Evolutionary conservation across 1,140 invertebrate species (phyloP).

Genomic region (Microplitis demolitor): DNA sequence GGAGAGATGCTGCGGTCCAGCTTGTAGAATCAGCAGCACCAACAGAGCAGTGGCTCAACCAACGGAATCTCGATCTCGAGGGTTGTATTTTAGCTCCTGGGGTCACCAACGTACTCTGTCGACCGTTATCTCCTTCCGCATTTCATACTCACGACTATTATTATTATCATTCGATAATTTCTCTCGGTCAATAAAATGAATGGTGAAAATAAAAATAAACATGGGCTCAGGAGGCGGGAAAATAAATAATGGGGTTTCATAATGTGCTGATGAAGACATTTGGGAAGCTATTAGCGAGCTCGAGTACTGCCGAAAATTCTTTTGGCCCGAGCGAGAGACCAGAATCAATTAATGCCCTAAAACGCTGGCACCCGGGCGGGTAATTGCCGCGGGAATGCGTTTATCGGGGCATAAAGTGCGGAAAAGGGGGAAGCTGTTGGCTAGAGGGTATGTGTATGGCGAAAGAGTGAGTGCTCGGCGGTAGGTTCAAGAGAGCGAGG

Average conservation of each 20-base stretch:
- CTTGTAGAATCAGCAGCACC: constrained; percentile 22
- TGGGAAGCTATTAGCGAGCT: neutral
- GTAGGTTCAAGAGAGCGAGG: constrained; percentile 21
- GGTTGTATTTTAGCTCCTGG: neutral
- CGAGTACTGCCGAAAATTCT: neutral
- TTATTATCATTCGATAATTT: neutral
- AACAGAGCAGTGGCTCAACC: constrained; percentile 11
- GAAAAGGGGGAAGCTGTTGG: constrained; percentile 22
- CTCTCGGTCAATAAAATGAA: too few relatives aligned
- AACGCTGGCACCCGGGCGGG: constrained; percentile 45
- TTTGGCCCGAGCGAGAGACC: neutral
- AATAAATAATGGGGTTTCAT: too few relatives aligned
- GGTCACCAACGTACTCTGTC: constrained; percentile 15
- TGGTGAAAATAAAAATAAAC: too few relatives aligned
- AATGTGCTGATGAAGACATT: neutral
- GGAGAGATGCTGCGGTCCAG: constrained; percentile 27
- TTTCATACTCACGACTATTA: neutral
- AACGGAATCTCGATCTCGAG: constrained; percentile 19
- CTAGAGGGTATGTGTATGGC: constrained; percentile 10
- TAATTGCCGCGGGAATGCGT: constrained; percentile 57
- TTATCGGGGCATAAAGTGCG: constrained; percentile 53
- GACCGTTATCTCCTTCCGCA: constrained; percentile 15
- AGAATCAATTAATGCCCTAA: constrained; percentile 56
- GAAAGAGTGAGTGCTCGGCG: constrained; percentile 33
- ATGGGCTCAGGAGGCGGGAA: too few relatives aligned